Evolutionary conservation across 2,888 invertebrate species (phyloP).

Genomic region (Rhagophthalmus giganteus): DNA sequence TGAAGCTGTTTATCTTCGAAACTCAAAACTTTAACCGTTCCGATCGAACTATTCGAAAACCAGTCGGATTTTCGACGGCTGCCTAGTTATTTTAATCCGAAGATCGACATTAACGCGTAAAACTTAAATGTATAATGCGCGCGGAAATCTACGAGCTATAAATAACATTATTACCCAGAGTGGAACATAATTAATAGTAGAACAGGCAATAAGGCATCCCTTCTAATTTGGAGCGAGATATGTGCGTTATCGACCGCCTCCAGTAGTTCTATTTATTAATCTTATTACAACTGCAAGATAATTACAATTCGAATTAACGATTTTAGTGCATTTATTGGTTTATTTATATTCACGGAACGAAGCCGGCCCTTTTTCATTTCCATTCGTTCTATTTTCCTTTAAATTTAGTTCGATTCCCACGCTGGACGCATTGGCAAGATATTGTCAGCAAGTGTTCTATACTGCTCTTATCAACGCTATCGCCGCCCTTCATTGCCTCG

Average conservation of each 20-base stretch:
- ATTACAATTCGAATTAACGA: conserved; percentile 32
- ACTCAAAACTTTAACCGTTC: too few relatives aligned
- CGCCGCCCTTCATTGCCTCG: conserved; percentile 35
- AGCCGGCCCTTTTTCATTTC: conserved; percentile 5
- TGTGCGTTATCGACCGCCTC: conserved; percentile 38
- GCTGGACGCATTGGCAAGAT: too few relatives aligned
- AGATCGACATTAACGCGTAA: too few relatives aligned
- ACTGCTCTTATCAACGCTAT: conserved; percentile 36
- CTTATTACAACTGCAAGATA: conserved; percentile 33
- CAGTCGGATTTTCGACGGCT: too few relatives aligned
- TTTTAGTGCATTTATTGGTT: conserved; percentile 18
- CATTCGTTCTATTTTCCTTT: background rate
- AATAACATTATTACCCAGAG: conserved; percentile 45
- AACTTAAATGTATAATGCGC: conserved; percentile 25
- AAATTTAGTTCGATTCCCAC: too few relatives aligned
- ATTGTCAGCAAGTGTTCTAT: conserved; percentile 38
- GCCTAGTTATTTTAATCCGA: too few relatives aligned
- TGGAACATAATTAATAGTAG: conserved; percentile 44
- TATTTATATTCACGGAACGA: background rate
- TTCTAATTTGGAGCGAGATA: conserved; percentile 38
- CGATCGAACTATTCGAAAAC: too few relatives aligned
- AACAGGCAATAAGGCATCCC: conserved; percentile 41
- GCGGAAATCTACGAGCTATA: conserved; percentile 35
- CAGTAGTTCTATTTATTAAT: conserved; percentile 33
- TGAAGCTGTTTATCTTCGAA: too few relatives aligned